Evolutionary conservation across 2,888 invertebrate genomes (phyloP).

Genomic region (Amiota mariae): DNA sequence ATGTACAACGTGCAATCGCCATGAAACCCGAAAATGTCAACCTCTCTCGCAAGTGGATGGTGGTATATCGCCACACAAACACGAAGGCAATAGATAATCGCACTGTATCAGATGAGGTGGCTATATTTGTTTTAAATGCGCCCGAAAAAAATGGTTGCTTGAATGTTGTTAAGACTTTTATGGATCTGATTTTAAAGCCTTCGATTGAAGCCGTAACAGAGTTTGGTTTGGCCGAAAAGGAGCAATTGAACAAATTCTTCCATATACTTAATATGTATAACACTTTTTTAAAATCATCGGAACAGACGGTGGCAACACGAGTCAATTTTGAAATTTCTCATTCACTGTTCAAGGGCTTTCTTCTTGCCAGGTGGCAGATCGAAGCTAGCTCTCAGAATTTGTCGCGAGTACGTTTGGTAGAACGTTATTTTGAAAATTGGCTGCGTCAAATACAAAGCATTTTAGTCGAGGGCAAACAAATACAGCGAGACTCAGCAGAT

Average conservation of each 20-base stretch:
- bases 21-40: conserved; percentile 77
- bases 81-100: conserved; percentile 77
- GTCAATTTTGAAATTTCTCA: conserved; percentile 78
- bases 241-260: conserved; percentile 76
- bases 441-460: conserved; percentile 83
- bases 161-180: conserved; percentile 57
- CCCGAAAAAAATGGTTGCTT: conserved; percentile 50
- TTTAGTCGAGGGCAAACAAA: conserved; percentile 77
- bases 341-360: conserved; percentile 76
- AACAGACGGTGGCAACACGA: conserved; percentile 79
- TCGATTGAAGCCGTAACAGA: conserved; percentile 74
- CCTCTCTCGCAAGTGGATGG: conserved; percentile 80
- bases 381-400: conserved; percentile 77
- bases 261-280: conserved; percentile 77
- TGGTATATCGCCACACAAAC: conserved; percentile 80
- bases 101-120: conserved; percentile 77
- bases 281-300: conserved; percentile 76
- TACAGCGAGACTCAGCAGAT: conserved; percentile 85
- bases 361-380: conserved; percentile 77
- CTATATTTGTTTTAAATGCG: conserved; percentile 55
- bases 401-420: conserved; percentile 78
- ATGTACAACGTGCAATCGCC: conserved; percentile 77
- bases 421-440: conserved; percentile 81
- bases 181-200: conserved; percentile 71
- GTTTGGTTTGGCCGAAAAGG: conserved; percentile 76